Conservation (phyloP, 2,797 vertebrate genomes). For the Anguilla megastoma region DNA sequence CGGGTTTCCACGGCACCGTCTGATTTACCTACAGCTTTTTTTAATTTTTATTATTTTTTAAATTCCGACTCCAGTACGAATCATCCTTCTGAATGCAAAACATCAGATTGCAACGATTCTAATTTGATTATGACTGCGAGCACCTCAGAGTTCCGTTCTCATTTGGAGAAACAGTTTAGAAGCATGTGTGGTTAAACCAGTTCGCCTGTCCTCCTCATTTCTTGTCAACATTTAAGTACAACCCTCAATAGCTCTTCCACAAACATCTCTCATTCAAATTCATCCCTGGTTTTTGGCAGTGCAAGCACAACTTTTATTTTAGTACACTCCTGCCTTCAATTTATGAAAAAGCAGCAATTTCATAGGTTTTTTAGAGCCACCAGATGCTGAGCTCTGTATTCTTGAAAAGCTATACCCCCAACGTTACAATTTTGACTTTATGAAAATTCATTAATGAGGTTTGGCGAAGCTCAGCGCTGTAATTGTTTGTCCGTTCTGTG, state of each 20-base stretch:
- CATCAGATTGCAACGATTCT: not conserved
- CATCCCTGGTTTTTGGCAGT: too few species aligned
- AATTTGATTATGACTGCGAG: not conserved
- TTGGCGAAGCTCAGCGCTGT: too few species aligned
- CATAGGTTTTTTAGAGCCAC: not conserved
- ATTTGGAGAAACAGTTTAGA: too few species aligned
- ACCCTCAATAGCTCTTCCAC: not conserved
- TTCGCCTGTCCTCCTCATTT: too few species aligned
- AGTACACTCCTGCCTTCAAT: not conserved
- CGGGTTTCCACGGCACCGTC: not conserved
- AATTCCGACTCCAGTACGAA: not conserved
- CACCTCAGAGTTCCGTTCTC: too few species aligned
- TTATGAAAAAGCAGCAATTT: not conserved
- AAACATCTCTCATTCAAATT: too few species aligned
- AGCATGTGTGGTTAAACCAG: too few species aligned
- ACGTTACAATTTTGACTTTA: too few species aligned
- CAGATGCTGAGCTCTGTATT: not conserved
- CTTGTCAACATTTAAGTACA: not conserved
- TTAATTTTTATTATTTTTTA: not conserved
- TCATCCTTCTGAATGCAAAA: not conserved
- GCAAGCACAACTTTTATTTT: too few species aligned
- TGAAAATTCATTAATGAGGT: too few species aligned
- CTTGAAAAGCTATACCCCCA: not conserved
- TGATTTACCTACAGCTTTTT: not conserved
- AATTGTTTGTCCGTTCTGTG: too few species aligned